Evolutionary conservation across 1,140 invertebrate species (phyloP), one percentile per base, ranked within the genome.

Genomic region (Bactericera cockerelli): DNA sequence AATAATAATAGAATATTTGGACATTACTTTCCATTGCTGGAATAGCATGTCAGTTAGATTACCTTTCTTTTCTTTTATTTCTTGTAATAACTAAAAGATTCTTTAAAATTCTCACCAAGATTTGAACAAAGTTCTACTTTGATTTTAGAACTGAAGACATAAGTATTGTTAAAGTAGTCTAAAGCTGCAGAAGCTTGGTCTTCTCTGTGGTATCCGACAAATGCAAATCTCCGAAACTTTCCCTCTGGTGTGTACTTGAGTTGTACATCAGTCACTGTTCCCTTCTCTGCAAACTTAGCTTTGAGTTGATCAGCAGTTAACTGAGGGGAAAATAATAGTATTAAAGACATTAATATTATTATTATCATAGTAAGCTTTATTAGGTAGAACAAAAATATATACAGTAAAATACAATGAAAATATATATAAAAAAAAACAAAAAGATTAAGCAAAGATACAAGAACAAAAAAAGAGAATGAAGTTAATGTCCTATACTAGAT

Each of bases 221-320:
- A 97, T 16, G 82, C 88, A 77, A 97, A 97, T 65, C 85, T 82
- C 64, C 93, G 76, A 72, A 97, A 97, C 67, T 83, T 82, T 11
- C 93, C 93, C 75, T 93, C 82, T 65, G 84, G 81, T 0, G 87
- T 93, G 67, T 86, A 94, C 70, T 96, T 97, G 2, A 97, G 70
- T 66, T 92, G 86, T 16, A 94, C 78, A 75, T 98, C 93, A 1
- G 93, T 97, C 6, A 97, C 81, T 58, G 79, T 74, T 22, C 91
- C 92, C 69, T 90, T 84, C 63, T 82, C 66, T 33, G 79, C 74
- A 71, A 98, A 96, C 39, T 87, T 67, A 62, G 82, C 73, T 63
- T 79, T 79, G 24, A 97, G 67, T 70, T 84, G 83, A 1, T 85
- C 78, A 58, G 86, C 82, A 28, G 81, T 88, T 59, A 89, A 79